Conservation (phyloP, 2,888 invertebrate species). For the Plagiodera versicolora region DNA sequence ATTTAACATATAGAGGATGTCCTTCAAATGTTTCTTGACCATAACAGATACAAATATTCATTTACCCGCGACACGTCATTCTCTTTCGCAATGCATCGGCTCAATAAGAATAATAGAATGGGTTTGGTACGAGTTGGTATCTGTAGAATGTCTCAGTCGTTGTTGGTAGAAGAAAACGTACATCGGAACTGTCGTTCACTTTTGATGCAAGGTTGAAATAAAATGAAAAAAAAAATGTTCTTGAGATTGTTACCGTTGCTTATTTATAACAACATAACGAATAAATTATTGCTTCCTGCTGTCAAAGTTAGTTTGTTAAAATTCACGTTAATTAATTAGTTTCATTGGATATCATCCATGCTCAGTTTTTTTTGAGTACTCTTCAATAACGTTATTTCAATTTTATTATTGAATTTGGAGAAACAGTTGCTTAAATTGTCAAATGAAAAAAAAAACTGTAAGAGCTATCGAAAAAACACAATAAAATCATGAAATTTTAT, state of each 20-base stretch:
- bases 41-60: conserved; percentile 24
- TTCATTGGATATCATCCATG: too few relatives aligned
- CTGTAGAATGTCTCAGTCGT: neutral
- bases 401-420: too few relatives aligned
- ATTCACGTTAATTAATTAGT: too few relatives aligned
- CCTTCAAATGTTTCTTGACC: conserved; percentile 27
- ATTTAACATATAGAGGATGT: conserved; percentile 22
- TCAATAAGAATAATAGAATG: conserved; percentile 2
- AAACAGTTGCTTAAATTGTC: too few relatives aligned
- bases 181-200: conserved; percentile 11
- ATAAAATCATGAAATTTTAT: too few relatives aligned
- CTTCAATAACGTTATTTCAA: too few relatives aligned
- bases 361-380: too few relatives aligned
- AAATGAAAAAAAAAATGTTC: conserved; percentile 7
- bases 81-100: conserved; percentile 18
- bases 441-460: too few relatives aligned
- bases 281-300: neutral
- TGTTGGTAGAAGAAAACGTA: conserved; percentile 4
- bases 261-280: neutral
- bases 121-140: conserved; percentile 4
- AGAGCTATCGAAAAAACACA: too few relatives aligned
- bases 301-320: too few relatives aligned
- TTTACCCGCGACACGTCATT: conserved; percentile 21
- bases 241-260: neutral
- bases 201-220: conserved; percentile 8